Base-by-base conservation (phyloP, 2,113 vertebrate species). In the Brienomyrus longianalis region DNA sequence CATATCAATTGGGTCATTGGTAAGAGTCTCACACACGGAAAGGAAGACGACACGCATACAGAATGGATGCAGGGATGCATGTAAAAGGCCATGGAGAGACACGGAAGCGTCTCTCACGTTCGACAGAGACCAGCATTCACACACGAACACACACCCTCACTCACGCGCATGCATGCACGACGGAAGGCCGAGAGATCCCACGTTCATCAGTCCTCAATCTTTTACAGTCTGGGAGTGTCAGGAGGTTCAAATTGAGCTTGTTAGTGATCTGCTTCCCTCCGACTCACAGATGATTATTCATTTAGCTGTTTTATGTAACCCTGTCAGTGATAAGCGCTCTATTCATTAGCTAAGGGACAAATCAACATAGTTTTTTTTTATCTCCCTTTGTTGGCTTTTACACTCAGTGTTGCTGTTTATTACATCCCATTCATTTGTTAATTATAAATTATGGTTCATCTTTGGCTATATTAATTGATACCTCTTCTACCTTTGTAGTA, bases 201-300 rank as follows among this genome's bases (percentile, higher is more conserved):
- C 86, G 74, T 80, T 74, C 89, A 89, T 92, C 85, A 91, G 86
- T 66, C 80, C 43, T 91, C 90, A 96, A 97, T 96, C 96, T 97
- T 96, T 94, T 95, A 91, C 95, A 96, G 95, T 95, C 95, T 96
- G 93, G 92, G 92, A 94, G 94, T 97, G 96, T 97, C 97, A 97
- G 97, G 95, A 97, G 97, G 96, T 97, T 97, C 97, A 97, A 97
- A 97, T 97, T 96, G 96, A 97, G 97, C 97, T 97, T 97, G 97
- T 98, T 98, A 98, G 97, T 97, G 96, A 97, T 98, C 97, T 96
- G 97, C 96, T 97, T 96, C 96, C 97, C 96, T 97, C 96, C 97
- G 97, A 98, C 97, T 98, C 97, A 96, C 96, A 96, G 96, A 97
- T 98, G 97, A 98, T 99, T 98, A 98, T 98, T 98, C 97, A 99